Percentiles rank a stretch among this genome's conserved stretches.
phyloP scores from a whole-genome alignment of 1,140 invertebrate species.

The Brachionus koreanus region DNA sequence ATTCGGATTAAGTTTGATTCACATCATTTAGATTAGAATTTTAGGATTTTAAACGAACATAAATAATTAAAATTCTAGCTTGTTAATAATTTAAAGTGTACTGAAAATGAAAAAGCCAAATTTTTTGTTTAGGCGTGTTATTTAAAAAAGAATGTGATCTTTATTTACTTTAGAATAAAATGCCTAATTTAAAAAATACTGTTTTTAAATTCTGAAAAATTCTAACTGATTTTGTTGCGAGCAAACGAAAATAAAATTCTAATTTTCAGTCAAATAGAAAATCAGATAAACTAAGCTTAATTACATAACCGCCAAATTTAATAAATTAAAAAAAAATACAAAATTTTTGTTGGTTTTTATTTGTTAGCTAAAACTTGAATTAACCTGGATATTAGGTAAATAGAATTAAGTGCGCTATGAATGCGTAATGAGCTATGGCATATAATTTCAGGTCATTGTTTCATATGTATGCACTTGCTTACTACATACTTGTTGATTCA shows the following conservation, averaged over 20 bases:
- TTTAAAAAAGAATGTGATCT: not conserved
- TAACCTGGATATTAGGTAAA: constrained; percentile 28
- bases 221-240: not conserved
- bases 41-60: not conserved
- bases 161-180: not conserved
- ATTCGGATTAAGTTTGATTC: not conserved
- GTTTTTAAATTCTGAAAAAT: constrained; percentile 10
- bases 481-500: not conserved
- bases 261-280: not conserved
- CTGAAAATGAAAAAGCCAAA: not conserved
- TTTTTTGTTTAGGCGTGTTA: not conserved
- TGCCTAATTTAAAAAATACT: not conserved
- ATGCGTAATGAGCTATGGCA: not conserved
- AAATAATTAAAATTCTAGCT: not conserved
- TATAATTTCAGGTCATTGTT: constrained; percentile 16
- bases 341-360: not conserved
- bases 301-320: not conserved
- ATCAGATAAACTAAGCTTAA: constrained; percentile 23
- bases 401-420: not conserved
- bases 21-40: not conserved
- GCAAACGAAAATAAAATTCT: not conserved
- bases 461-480: not conserved
- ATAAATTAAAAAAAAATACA: not conserved
- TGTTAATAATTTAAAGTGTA: not conserved
- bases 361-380: not conserved